Evolutionary conservation across 2,888 invertebrate genomes (phyloP).

Genomic region (Beris chalybata): DNA sequence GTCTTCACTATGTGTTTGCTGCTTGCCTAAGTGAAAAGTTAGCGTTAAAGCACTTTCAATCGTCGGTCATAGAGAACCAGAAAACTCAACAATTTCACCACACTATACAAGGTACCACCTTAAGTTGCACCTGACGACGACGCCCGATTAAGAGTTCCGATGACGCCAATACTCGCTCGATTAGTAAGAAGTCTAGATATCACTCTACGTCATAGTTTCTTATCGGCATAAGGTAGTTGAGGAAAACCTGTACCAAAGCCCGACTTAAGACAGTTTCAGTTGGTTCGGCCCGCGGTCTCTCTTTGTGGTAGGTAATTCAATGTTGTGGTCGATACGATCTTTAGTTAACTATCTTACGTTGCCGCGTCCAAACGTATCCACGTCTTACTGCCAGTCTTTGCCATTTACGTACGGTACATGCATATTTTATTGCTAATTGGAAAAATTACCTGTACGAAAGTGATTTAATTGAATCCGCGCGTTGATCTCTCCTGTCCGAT

Average conservation of each 20-base stretch:
- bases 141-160: too few relatives aligned
- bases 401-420: background rate
- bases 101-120: too few relatives aligned
- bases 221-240: constrained; percentile 3
- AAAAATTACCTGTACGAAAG: constrained; percentile 16
- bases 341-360: constrained; percentile 28
- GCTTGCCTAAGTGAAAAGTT: too few relatives aligned
- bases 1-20: too few relatives aligned
- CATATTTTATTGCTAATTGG: constrained; percentile 4
- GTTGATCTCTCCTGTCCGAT: too few relatives aligned
- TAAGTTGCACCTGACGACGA: too few relatives aligned
- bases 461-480: constrained; percentile 5
- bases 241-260: constrained; percentile 24
- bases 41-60: too few relatives aligned
- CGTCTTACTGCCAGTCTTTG: background rate
- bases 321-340: constrained; percentile 7
- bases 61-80: too few relatives aligned
- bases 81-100: too few relatives aligned
- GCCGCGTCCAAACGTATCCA: constrained; percentile 16
- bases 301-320: constrained; percentile 21
- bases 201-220: constrained; percentile 12
- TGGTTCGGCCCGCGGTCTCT: constrained; percentile 6
- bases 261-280: background rate
- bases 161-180: too few relatives aligned
- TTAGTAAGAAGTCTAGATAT: too few relatives aligned